Evolutionary conservation across 2,113 vertebrate species (phyloP).

Genomic region (Scomber colias): DNA sequence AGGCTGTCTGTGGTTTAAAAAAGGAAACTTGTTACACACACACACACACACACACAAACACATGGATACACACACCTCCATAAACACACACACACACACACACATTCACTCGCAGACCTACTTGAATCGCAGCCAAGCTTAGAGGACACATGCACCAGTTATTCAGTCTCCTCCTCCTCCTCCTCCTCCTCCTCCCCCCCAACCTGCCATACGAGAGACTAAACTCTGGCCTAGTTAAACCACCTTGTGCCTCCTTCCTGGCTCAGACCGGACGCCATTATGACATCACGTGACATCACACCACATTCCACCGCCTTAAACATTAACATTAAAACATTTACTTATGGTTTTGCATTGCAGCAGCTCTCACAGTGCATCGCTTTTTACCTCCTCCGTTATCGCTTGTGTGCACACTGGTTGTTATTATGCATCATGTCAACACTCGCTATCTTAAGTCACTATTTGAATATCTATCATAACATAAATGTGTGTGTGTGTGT

Average conservation of each 20-base stretch:
- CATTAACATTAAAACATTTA: neutral
- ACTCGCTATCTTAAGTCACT: neutral
- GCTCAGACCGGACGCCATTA: neutral
- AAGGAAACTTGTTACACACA: neutral
- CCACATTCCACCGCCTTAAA: no score
- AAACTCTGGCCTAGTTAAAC: constrained; percentile 35
- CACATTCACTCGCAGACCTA: neutral
- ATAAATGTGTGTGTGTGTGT: constrained; percentile 6
- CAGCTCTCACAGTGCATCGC: neutral
- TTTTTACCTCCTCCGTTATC: neutral
- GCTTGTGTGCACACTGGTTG: neutral
- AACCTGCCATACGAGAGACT: neutral
- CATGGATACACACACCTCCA: no score
- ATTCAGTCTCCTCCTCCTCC: neutral
- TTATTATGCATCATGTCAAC: neutral
- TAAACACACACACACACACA: neutral
- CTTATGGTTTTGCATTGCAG: constrained; percentile 17
- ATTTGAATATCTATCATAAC: constrained; percentile 32
- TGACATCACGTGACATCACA: no score
- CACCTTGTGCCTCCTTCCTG: neutral
- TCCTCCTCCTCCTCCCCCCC: neutral
- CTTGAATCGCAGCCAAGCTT: constrained; percentile 5
- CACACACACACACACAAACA: neutral
- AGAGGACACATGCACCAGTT: constrained; percentile 1
- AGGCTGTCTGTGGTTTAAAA: neutral